A percentile compares a stretch with the other conserved stretches of the same genome.
Evolutionary conservation across 2,113 vertebrate genomes (phyloP).

Genomic region (Saccopteryx bilineata): DNA sequence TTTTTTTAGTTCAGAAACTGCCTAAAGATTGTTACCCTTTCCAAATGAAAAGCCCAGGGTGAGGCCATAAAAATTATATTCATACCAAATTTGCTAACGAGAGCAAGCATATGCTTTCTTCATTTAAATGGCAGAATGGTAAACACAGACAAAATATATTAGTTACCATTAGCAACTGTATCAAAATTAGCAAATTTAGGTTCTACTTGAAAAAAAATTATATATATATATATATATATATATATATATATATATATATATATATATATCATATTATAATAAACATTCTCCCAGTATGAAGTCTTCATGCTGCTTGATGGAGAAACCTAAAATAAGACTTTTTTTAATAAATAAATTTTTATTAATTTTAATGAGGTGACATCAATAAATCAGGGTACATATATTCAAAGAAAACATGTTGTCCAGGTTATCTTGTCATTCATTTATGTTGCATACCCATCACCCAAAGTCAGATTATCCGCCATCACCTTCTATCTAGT

Average conservation of each 20-base stretch:
- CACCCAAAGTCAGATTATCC: too few species aligned
- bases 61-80: conserved; percentile 71
- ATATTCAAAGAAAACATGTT: too few species aligned
- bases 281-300: conserved; percentile 85
- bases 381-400: too few species aligned
- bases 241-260: conserved; percentile 77
- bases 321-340: conserved; percentile 81
- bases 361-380: too few species aligned
- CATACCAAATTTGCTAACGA: conserved; percentile 73
- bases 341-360: not conserved
- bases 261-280: conserved; percentile 85
- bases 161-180: conserved; percentile 81
- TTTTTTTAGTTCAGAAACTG: conserved; percentile 27
- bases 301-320: conserved; percentile 81
- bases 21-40: conserved; percentile 66
- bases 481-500: too few species aligned
- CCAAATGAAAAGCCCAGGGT: conserved; percentile 52
- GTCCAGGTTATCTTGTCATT: too few species aligned
- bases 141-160: conserved; percentile 84
- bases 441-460: too few species aligned
- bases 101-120: conserved; percentile 74
- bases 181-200: conserved; percentile 82
- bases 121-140: conserved; percentile 78
- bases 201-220: conserved; percentile 78
- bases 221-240: conserved; percentile 76